Percentiles rank a stretch among this genome's conserved stretches.
These are phyloP conservation scores for Tetrao urogallus DNA, from an alignment of 2,113 vertebrate species.

Conservation along the genomic window DNA sequence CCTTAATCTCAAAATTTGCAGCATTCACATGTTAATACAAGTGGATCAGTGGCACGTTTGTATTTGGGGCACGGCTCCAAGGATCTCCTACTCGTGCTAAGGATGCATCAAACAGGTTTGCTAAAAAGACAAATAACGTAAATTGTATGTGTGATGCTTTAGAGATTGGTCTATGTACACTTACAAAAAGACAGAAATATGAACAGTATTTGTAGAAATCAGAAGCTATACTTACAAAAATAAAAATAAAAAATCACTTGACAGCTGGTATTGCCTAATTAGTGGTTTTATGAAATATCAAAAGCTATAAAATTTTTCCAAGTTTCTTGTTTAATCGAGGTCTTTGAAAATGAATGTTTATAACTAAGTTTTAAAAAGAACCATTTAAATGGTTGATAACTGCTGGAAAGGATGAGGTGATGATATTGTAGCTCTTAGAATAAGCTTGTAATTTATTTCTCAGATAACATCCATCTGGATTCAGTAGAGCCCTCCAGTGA, in stretches of 20 bases:
- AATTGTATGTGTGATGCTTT: not conserved
- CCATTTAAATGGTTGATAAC: not conserved
- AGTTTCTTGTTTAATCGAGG: not conserved
- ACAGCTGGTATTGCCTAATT: not conserved
- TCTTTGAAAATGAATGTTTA: not conserved
- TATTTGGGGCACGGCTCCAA: not conserved
- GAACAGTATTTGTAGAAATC: not conserved
- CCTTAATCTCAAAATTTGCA: not conserved
- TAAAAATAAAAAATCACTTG: not conserved
- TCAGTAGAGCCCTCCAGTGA: slow-evolving; percentile 30
- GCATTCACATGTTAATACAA: not conserved
- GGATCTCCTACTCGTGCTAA: not conserved
- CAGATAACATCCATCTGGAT: slow-evolving; percentile 20
- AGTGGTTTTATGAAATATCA: not conserved
- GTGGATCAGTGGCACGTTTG: not conserved
- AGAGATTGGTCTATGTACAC: not conserved
- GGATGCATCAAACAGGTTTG: not conserved
- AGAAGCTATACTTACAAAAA: not conserved
- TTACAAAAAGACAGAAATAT: not conserved
- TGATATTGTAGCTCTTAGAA: slow-evolving; percentile 17
- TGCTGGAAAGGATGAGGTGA: not conserved
- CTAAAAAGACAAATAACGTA: not conserved
- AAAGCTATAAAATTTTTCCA: not conserved
- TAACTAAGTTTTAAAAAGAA: not conserved
- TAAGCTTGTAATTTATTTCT: slow-evolving; percentile 25